These are phyloP conservation scores for Leucophora obtusa DNA, from an alignment of 2,888 invertebrate species.

Conservation along the genomic window DNA sequence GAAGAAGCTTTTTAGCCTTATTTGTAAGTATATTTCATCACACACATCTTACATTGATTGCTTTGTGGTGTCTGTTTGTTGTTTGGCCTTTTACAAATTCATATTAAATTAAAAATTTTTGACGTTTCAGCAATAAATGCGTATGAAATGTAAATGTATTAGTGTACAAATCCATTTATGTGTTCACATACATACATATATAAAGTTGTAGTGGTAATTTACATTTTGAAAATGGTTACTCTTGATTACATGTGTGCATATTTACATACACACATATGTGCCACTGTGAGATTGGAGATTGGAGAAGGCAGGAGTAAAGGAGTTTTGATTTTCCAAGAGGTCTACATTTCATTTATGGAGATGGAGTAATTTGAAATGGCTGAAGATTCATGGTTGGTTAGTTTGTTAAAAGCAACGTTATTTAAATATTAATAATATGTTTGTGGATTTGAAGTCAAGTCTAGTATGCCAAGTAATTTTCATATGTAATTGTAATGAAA, in stretches of 20 bases:
- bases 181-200: not conserved
- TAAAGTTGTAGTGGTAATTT: constrained; percentile 12
- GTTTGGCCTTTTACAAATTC: constrained; percentile 59
- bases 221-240: constrained; percentile 50
- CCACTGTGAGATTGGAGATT: not conserved
- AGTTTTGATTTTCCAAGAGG: not conserved
- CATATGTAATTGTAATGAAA: constrained; percentile 54
- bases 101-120: constrained; percentile 62
- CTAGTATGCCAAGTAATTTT: constrained; percentile 27
- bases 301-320: not conserved
- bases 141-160: not conserved
- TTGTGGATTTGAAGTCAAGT: not conserved
- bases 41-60: constrained; percentile 57
- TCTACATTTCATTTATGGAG: not conserved
- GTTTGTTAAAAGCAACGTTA: constrained; percentile 50
- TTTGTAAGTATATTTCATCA: not conserved
- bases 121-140: constrained; percentile 49
- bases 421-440: constrained; percentile 59
- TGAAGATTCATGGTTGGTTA: constrained; percentile 58
- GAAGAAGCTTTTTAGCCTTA: not conserved
- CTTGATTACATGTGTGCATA: constrained; percentile 53
- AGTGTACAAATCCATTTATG: not conserved
- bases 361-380: constrained; percentile 1
- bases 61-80: constrained; percentile 53
- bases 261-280: constrained; percentile 30